These are phyloP conservation scores for Enteromius unitaeniatus DNA, from an alignment of 2,797 vertebrate genomes.

Conservation along the genomic window DNA sequence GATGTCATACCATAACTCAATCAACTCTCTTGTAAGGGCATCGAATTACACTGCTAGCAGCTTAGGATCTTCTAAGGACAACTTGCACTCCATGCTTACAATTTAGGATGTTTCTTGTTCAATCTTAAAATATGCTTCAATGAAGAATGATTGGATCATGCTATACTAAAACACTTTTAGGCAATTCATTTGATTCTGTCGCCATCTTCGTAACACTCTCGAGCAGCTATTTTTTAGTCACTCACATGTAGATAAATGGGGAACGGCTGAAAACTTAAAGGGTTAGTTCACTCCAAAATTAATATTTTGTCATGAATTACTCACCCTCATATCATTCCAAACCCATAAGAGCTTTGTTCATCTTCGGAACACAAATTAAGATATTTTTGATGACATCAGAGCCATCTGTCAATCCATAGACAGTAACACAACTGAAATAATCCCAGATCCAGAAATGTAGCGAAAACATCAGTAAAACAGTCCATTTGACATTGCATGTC, in stretches of 20 bases:
- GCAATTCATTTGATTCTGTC: neutral
- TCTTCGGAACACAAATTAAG: too few relatives aligned
- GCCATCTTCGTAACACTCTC: neutral
- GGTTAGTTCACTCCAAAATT: too few relatives aligned
- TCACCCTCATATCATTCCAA: too few relatives aligned
- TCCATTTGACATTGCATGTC: too few relatives aligned
- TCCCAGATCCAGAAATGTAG: too few relatives aligned
- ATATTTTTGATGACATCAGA: too few relatives aligned
- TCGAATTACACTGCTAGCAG: conserved; percentile 33
- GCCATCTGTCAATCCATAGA: too few relatives aligned
- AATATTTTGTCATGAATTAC: too few relatives aligned
- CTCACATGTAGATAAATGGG: neutral
- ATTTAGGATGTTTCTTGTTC: conserved; percentile 6
- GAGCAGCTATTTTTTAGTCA: neutral
- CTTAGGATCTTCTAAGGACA: conserved; percentile 15
- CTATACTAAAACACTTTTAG: neutral
- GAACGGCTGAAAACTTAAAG: neutral
- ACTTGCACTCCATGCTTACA: neutral
- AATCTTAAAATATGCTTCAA: neutral
- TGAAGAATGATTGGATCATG: neutral
- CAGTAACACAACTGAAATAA: too few relatives aligned
- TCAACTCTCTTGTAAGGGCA: conserved; percentile 24
- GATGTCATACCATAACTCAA: conserved; percentile 38
- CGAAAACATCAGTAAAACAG: too few relatives aligned
- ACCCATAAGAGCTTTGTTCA: too few relatives aligned